Conservation (phyloP, 2,888 invertebrate genomes). For the Ochlodes sylvanus region DNA sequence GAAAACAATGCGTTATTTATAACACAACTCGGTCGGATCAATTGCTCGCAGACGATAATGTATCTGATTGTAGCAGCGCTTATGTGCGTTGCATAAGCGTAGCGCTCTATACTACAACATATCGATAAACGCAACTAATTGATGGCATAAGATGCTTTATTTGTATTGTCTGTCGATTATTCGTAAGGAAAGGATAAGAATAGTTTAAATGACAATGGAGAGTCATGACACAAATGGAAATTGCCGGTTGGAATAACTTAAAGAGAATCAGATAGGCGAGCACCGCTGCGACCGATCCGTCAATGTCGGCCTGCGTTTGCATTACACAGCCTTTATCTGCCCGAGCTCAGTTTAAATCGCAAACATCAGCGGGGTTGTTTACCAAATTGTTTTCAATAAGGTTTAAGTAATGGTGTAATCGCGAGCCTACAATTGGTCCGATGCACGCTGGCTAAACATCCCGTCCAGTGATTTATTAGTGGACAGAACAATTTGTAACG, state of each 20-base stretch:
- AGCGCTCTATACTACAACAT: constrained; percentile 6
- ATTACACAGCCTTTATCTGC: constrained; percentile 82
- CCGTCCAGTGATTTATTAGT: constrained; percentile 63
- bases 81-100: constrained; percentile 33
- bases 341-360: constrained; percentile 76
- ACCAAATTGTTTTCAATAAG: constrained; percentile 83
- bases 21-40: constrained; percentile 53
- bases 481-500: constrained; percentile 72
- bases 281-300: constrained; percentile 80
- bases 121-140: constrained; percentile 22
- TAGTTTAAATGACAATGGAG: constrained; percentile 76
- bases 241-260: constrained; percentile 80
- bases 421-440: constrained; percentile 55
- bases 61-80: constrained; percentile 40
- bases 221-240: constrained; percentile 79
- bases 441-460: constrained; percentile 62
- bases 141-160: constrained; percentile 39
- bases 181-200: constrained; percentile 66
- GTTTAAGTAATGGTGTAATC: constrained; percentile 75
- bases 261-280: constrained; percentile 82
- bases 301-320: constrained; percentile 82
- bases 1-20: constrained; percentile 82
- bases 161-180: constrained; percentile 38
- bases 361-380: constrained; percentile 79
- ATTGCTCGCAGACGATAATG: constrained; percentile 46